Conservation (phyloP, 1,140 invertebrate species). For the Drosophila sp. region DNA sequence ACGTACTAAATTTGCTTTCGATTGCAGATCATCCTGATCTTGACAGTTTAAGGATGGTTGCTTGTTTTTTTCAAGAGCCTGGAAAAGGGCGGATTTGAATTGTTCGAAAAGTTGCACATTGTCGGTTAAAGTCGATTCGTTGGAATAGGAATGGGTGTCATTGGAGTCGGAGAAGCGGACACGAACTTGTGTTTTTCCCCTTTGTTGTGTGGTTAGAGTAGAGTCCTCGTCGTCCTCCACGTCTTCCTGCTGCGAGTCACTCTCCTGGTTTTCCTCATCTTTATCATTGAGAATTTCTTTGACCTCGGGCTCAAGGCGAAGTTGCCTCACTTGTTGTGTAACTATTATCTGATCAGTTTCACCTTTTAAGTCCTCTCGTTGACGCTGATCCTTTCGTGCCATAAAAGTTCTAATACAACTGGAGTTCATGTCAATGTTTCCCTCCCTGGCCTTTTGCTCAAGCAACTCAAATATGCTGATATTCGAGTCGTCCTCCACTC, state of each 20-base stretch:
- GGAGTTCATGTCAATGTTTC: constrained; percentile 74
- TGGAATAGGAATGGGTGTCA: constrained; percentile 68
- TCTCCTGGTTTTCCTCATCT: constrained; percentile 32
- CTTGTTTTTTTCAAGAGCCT: constrained; percentile 62
- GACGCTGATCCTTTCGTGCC: constrained; percentile 59
- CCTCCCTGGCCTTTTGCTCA: constrained; percentile 72
- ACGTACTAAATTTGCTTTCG: constrained; percentile 86
- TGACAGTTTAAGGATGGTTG: constrained; percentile 24
- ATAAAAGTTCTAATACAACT: constrained; percentile 70
- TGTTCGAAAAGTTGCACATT: constrained; percentile 71
- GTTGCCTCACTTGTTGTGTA: constrained; percentile 47
- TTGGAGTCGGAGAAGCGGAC: constrained; percentile 75
- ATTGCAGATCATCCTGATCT: constrained; percentile 72
- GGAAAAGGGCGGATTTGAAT: constrained; percentile 70
- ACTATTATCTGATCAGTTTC: constrained; percentile 69
- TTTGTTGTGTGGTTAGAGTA: constrained; percentile 46
- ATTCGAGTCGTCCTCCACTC: constrained; percentile 68
- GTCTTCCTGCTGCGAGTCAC: constrained; percentile 7
- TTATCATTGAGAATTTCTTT: constrained; percentile 27
- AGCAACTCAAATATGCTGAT: constrained; percentile 77
- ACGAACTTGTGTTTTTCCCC: constrained; percentile 60
- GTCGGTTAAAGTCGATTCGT: constrained; percentile 54
- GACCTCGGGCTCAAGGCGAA: constrained; percentile 60
- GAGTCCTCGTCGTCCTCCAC: constrained; percentile 23
- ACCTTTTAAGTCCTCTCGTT: constrained; percentile 23